Evolutionary conservation across 2,797 vertebrate genomes (phyloP).

Genomic region (Kryptopterus vitreolus): DNA sequence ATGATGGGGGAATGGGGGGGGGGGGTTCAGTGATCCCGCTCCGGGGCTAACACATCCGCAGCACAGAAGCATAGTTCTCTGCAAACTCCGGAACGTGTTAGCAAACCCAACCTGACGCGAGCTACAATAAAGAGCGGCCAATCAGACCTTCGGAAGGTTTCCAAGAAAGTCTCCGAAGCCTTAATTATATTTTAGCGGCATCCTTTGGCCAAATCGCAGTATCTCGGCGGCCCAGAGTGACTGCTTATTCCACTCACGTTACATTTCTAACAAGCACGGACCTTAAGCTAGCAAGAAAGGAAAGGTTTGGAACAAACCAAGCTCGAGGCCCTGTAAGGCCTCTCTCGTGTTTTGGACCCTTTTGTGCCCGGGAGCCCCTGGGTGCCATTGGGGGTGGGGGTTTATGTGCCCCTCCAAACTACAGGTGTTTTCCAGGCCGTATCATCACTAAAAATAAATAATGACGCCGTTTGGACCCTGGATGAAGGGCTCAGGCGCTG

Average conservation of each 20-base stretch:
- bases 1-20: slow-evolving; percentile 30
- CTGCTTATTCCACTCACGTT: slow-evolving; percentile 1
- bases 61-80: neutral
- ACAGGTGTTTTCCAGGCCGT: neutral
- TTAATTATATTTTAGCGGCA: slow-evolving; percentile 40
- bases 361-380: neutral
- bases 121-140: slow-evolving; percentile 31
- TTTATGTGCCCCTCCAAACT: neutral
- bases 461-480: too few species aligned
- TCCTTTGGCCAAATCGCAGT: neutral
- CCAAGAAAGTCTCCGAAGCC: slow-evolving; percentile 44
- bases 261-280: neutral
- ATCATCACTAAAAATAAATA: too few species aligned
- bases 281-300: neutral
- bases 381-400: neutral
- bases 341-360: neutral
- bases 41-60: slow-evolving; percentile 29
- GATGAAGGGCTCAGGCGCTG: too few species aligned
- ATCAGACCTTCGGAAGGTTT: slow-evolving; percentile 26
- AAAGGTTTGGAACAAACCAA: neutral
- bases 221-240: neutral
- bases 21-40: slow-evolving; percentile 31
- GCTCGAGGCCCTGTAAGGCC: neutral
- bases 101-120: slow-evolving; percentile 1
- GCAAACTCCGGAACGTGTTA: neutral